Evolutionary conservation across 2,113 vertebrate genomes (phyloP), one percentile per base, ranked within the genome.

Genomic region (Callocephalon fimbriatum): DNA sequence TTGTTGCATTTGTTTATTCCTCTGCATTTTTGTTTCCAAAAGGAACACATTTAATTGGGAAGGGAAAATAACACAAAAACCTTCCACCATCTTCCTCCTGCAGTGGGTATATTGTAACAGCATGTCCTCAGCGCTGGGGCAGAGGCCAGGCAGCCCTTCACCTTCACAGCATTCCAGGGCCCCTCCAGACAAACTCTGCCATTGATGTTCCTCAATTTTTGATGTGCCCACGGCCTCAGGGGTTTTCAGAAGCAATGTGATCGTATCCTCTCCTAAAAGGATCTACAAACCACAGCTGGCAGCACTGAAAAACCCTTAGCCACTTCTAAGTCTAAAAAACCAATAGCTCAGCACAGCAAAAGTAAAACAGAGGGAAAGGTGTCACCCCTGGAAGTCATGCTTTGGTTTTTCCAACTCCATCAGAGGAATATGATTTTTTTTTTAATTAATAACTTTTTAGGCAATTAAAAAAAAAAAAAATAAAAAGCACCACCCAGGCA

Each of bases 101-200:
- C 27, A 23, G 32, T 0, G 0, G 42, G 50, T 63, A 12, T 6
- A 10, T 4, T 25, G 38, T 3, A 12, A 16, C 54, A 78, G 12
- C 51, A 22, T 0, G 0, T 21, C 32, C 26, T 25, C 32, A 37
- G 51, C 0, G 0, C 23, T 4, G 1, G 5, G 15, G 27, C 26
- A 56, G 32, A 45, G 27, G 18, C 40, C 42, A 53, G 18, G 42
- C n/a, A 61, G 38, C 38, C 4, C 4, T 7, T 23, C 3, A 1
- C 22, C 59, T 31, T 16, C 4, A 1, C 32, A 11, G 29, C 32
- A 20, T 80, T 70, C 48, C 35, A 38, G 32, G 42, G 5, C 35
- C 35, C 26, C 51, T 32, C 26, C 40, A 37, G 2, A 7, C 37
- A 50, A 75, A 32, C 38, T 44, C 23, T 59, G 29, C 9, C 61